Evolutionary conservation across 2,797 vertebrate species (phyloP), one percentile per base, ranked within the genome.

Genomic region (Craterocephalus amniculus): DNA sequence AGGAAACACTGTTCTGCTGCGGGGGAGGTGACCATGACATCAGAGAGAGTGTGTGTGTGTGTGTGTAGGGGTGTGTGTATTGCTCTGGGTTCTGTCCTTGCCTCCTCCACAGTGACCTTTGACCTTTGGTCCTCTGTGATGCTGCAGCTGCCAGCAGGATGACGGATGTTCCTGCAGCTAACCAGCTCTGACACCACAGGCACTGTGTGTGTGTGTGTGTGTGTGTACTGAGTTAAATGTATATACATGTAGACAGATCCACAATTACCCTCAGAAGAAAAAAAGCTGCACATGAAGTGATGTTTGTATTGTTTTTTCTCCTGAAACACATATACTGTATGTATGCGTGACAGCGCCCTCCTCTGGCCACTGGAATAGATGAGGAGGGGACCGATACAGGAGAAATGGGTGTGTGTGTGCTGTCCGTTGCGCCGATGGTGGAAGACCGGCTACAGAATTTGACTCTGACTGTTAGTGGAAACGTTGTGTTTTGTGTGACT

Each of bases 1-100:
- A 79, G 67, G 63, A 85, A 85, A 76, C 57, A 9, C 8, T 68
- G 74, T 84, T 81, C 69, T 72, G 85, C 87, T 87, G 79, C 61
- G 70, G 87, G 84, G 72, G 86, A 91, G 83, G 87, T 89, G 87
- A 89, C 77, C 77, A 68, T 34, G 24, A 70, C 79, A 82, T 70
- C 63, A 56, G 81, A 64, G 78, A 81, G 70, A 1, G 0, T n/a
- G 14, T 16, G 24, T 55, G 52, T 43, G 49, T 78, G 43, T 60
- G 64, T 59, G 51, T 59, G 52, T 63, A 62, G 55, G 65, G 48
- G 56, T n/a, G 52, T 66, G 70, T 57, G 70, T 58, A 35, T 56
- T 49, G 72, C 70, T 78, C 40, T 55, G 9, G 80, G 83, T 78
- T 72, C 34, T 32, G 81, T 88, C 86, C 86, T 89, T 87, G 81